Base-by-base conservation (phyloP, 2,888 invertebrate genomes). In the Therioaphis trifolii region DNA sequence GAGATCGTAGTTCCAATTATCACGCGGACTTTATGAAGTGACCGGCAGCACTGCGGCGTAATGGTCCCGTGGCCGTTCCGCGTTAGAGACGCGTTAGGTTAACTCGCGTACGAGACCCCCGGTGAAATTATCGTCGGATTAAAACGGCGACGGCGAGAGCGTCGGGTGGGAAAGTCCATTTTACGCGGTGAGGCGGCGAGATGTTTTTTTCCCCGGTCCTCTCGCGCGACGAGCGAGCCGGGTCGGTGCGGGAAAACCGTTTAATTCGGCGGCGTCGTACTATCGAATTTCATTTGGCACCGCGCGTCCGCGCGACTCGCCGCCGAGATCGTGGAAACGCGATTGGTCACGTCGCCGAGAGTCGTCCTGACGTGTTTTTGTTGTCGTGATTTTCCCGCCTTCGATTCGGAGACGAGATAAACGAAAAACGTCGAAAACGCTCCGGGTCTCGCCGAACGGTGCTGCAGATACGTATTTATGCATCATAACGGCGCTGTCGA, bases 291-390 rank as follows among this genome's bases (percentile, higher is more conserved):
- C 55, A 40, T n/a, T 68, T 43, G n/a, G 15, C 9, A 27, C n/a
- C n/a, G 35, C n/a, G 27, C 7, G 75, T 18, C 27, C 7, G 63
- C 49, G 63, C 24, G 66, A 29, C 52, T 66, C 49, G 21, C 35
- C 18, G 21, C 4, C 18, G 2, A 24, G 66, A 35, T 66, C 18
- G 63, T 66, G 49, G 35, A 68, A 78, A 35, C 52, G 35, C 18
- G 40, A 78, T 78, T 66, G 77, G 77, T 78, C 77, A 78, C 77
- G 77, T 66, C 52, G 24, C 18, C 27, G n/a, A 43, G 43, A 43
- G 58, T 43, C 4, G 72, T 72, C 52, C 29, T 72, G 29, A 72
- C 24, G 69, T n/a, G n/a, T 46, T 4, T 69, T 27, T 46, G 11
- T 27, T n/a, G 15, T 27, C 18, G 27, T 46, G 43, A 9, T 46